Conservation (phyloP, 2,888 invertebrate species). For the Calliopum simillimum region DNA sequence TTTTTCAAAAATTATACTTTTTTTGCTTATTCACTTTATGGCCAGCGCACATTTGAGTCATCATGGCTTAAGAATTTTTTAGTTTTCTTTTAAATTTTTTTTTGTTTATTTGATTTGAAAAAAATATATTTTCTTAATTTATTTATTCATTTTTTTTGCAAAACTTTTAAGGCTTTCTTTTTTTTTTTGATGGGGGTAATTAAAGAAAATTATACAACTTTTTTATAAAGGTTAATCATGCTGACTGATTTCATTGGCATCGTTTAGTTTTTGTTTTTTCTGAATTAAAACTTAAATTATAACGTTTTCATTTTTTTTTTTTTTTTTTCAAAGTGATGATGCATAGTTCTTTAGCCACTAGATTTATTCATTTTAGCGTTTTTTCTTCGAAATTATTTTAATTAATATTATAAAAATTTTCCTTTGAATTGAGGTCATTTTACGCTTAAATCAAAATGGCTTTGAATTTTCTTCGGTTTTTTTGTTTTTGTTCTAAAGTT, state of each 20-base stretch:
- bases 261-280: too few species aligned
- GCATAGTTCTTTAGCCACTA: neutral
- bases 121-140: neutral
- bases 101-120: neutral
- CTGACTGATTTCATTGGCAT: neutral
- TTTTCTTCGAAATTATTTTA: neutral
- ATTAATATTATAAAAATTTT: neutral
- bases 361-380: neutral
- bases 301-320: too few species aligned
- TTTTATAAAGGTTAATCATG: neutral
- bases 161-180: neutral
- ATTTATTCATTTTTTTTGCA: neutral
- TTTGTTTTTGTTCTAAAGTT: slow-evolving; percentile 3
- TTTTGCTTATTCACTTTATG: too few species aligned
- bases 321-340: too few species aligned
- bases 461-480: neutral
- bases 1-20: too few species aligned
- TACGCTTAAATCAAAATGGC: slow-evolving; percentile 18
- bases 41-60: neutral
- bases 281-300: too few species aligned
- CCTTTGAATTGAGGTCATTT: slow-evolving; percentile 12
- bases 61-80: neutral
- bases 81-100: too few species aligned
- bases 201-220: slow-evolving; percentile 6
- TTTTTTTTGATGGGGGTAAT: neutral